Evolutionary conservation across 2,113 vertebrate genomes (phyloP), one percentile per base, ranked within the genome.

Genomic region (Thunnus thynnus): DNA sequence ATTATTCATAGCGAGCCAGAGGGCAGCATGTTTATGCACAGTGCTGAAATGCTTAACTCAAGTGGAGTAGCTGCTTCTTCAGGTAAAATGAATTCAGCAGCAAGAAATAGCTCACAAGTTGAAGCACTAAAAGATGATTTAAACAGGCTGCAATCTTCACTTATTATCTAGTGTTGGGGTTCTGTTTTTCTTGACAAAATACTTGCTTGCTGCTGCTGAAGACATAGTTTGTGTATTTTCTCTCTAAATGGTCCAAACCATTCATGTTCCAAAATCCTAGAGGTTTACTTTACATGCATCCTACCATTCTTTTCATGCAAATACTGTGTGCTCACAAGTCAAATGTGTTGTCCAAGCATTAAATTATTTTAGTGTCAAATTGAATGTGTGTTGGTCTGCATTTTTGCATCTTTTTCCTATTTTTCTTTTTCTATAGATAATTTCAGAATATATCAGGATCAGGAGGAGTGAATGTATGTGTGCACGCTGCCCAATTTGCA

Each of bases 1-100:
- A 81, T 75, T 76, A 82, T 77, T 83, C 70, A 30, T 65, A 72
- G 41, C 3, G 22, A 74, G 77, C 82, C 77, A 62, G 44, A 72
- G 80, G 80, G 72, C 36, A 32, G 55, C 61, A 18, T 50, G 72
- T 67, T 80, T 27, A 30, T 79, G 50, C 44, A 32, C 56, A 54
- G 61, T 1, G 47, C 50, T 68, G 66, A 18, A 64, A 58, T 56
- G 54, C 71, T 70, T 51, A 57, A 63, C 25, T 72, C n/a, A 0
- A 66, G 58, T 13, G 13, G 36, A 60, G 18, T n/a, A 51, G 65
- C 70, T 36, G 54, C 50, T 63, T 79, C 54, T 61, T 30, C 60
- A 36, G 64, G 58, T 79, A 4, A 22, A 51, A 61, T 51, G 3
- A 50, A 41, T 47, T 50, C 32, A 52, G 36, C 32, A 13, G 14